Conservation (phyloP, 2,888 invertebrate species). For the Hydraecia micacea region DNA sequence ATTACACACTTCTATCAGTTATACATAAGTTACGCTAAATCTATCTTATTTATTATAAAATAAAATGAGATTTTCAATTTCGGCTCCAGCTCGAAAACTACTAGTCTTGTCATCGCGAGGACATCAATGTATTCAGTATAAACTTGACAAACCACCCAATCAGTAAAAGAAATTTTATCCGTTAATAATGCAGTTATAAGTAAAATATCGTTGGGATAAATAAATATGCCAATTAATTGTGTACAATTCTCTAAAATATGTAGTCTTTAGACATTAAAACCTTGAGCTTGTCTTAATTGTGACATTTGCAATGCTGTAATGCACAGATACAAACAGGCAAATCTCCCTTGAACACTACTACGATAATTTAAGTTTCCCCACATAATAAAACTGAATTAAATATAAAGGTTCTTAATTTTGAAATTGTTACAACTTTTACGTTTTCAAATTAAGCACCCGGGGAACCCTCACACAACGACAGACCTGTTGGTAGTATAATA, state of each 20-base stretch:
- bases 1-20: conserved; percentile 85
- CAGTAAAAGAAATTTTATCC: conserved; percentile 37
- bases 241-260: conserved; percentile 34
- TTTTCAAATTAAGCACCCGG: conserved; percentile 3
- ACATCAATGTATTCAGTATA: conserved; percentile 20
- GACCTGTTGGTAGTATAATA: not conserved
- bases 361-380: not conserved
- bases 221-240: conserved; percentile 59
- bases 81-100: conserved; percentile 61
- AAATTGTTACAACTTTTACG: not conserved
- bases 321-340: conserved; percentile 1
- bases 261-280: conserved; percentile 31
- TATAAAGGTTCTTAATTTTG: not conserved
- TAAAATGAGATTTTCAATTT: conserved; percentile 67
- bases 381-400: not conserved
- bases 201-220: conserved; percentile 67
- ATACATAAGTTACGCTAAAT: conserved; percentile 76
- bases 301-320: conserved; percentile 19
- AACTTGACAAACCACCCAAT: conserved; percentile 45
- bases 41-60: conserved; percentile 63
- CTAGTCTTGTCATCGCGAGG: conserved; percentile 52
- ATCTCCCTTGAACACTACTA: conserved; percentile 36
- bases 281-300: conserved; percentile 47
- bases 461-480: not conserved
- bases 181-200: conserved; percentile 33